Base-by-base conservation (phyloP, 2,797 vertebrate species). In the Cephalopachus bancanus region DNA sequence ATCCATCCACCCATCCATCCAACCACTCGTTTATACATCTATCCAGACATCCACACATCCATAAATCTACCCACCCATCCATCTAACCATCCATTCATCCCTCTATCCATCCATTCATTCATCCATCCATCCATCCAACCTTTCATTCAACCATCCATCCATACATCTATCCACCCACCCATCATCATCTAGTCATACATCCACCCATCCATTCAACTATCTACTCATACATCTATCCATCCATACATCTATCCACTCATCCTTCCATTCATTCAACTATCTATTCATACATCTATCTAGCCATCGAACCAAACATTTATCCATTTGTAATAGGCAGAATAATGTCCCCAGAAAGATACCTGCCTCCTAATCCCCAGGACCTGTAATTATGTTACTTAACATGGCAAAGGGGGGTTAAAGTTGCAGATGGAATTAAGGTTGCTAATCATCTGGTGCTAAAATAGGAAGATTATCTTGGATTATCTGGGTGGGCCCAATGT, bases 361-460 rank as follows among this genome's bases (percentile, higher is more conserved):
- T 64, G 20, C 26, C n/a, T 85, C 67, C 84, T 89, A 37, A 75
- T 89, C n/a, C 33, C 69, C 37, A 67, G 62, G 44, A 71, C 62
- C 64, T 65, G 24, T 72, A 22, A 74, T 53, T 72, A 81, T 76
- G 60, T 94, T 90, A 78, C 62, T 92, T 94, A 89, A 79, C 76
- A 65, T 15, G 55, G 81, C 71, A 83, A 93, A 86, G 22, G 30
- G 17, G 51, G 88, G 83, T 87, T 94, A 94, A 84, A 64, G 65
- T 72, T 79, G n/a, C 44, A 53, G 79, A 60, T 75, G 51, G 78
- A 88, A 89, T 88, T 87, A 59, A 89, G 57, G 69, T 65, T 71
- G 81, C 51, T 78, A 76, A 72, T 94, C 88, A 69, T 51, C 55
- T 89, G 12, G 22, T 51, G 37, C 78, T 94, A 90, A 72, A 92